Conservation (phyloP, 1,140 invertebrate species). For the Rhopalosiphum maidis region DNA sequence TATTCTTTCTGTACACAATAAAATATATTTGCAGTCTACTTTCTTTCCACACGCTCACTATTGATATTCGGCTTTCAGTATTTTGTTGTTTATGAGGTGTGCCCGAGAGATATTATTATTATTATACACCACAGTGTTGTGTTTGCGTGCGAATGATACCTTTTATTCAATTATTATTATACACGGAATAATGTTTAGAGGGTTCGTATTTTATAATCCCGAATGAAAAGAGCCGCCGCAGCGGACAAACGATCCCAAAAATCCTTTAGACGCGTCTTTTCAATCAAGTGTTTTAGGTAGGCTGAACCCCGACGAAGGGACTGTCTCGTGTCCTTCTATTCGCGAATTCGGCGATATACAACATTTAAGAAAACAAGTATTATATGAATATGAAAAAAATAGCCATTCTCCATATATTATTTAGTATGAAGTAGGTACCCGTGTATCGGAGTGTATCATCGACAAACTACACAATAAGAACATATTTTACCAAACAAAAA, state of each 20-base stretch:
- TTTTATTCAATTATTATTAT: conserved; percentile 36
- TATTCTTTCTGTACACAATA: conserved; percentile 8
- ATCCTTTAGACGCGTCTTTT: conserved; percentile 38
- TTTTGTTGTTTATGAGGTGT: not conserved
- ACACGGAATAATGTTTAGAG: not conserved
- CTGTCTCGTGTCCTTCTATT: not conserved
- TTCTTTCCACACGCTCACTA: not conserved
- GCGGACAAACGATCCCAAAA: not conserved
- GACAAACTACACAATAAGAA: conserved; percentile 5
- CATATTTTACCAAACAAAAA: not conserved
- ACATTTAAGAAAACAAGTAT: conserved; percentile 24
- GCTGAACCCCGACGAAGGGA: not conserved
- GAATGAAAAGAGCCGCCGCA: conserved; percentile 1
- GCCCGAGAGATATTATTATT: not conserved
- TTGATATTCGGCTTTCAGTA: not conserved
- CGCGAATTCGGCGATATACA: not conserved
- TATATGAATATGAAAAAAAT: conserved; percentile 28
- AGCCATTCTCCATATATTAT: not conserved
- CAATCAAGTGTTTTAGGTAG: conserved; percentile 44
- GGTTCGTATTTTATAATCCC: not conserved
- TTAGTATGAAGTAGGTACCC: not conserved
- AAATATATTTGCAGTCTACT: not conserved
- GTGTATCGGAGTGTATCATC: not conserved
- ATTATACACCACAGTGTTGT: not conserved
- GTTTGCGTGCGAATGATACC: conserved; percentile 31